These are phyloP conservation scores for Athalia circularis DNA, from an alignment of 2,888 invertebrate genomes.

Conservation along the genomic window DNA sequence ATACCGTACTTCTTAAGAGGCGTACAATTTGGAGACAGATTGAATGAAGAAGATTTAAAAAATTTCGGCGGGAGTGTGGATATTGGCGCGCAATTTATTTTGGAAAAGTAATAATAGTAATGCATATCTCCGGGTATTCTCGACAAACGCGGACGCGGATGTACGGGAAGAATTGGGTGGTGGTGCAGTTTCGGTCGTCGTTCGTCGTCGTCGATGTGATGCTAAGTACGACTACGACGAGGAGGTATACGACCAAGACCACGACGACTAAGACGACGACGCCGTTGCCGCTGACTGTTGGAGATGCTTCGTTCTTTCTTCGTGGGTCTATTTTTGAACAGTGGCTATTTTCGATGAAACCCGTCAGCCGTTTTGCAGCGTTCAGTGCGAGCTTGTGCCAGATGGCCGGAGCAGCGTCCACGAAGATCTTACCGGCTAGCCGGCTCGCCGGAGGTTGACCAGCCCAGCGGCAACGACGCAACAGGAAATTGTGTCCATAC, in stretches of 20 bases:
- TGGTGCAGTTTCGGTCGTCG: neutral
- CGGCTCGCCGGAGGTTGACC: conserved; percentile 47
- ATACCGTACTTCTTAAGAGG: too few relatives aligned
- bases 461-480: conserved; percentile 15
- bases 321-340: conserved; percentile 69
- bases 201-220: conserved; percentile 2
- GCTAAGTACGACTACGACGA: neutral
- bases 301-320: conserved; percentile 43
- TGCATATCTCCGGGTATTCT: too few relatives aligned
- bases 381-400: conserved; percentile 68
- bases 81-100: too few relatives aligned
- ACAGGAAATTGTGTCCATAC: conserved; percentile 17
- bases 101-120: too few relatives aligned
- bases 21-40: too few relatives aligned
- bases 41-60: too few relatives aligned
- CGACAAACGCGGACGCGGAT: too few relatives aligned
- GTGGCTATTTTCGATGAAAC: conserved; percentile 69
- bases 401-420: conserved; percentile 66
- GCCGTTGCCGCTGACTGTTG: conserved; percentile 15
- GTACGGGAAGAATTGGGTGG: too few relatives aligned
- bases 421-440: conserved; percentile 53
- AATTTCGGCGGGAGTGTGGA: too few relatives aligned
- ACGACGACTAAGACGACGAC: too few relatives aligned
- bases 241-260: too few relatives aligned
- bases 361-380: conserved; percentile 67